Evolutionary conservation across 2,797 vertebrate genomes (phyloP).

Genomic region (Rhinichthys osculus): DNA sequence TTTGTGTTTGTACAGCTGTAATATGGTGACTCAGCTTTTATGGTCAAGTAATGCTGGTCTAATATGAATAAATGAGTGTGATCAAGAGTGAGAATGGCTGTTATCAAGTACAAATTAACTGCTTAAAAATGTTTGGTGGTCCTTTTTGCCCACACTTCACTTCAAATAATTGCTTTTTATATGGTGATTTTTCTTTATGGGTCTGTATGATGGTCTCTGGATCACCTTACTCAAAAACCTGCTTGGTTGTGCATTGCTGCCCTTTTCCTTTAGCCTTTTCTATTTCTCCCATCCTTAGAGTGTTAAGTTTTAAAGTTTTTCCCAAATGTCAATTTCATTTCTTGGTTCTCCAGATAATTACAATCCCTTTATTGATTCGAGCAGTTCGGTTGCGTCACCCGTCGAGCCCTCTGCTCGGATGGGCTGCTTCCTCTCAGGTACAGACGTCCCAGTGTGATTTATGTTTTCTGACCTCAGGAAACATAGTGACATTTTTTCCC

Average conservation of each 20-base stretch:
- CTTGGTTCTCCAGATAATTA: constrained; percentile 80
- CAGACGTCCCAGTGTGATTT: constrained; percentile 66
- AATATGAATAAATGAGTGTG: constrained; percentile 4
- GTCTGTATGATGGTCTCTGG: neutral
- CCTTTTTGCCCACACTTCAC: constrained; percentile 1
- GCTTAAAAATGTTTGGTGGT: constrained; percentile 10
- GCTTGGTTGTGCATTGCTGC: constrained; percentile 51
- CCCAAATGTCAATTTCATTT: constrained; percentile 68
- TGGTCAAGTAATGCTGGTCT: neutral
- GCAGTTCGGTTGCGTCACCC: constrained; percentile 76
- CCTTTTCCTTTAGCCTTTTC: constrained; percentile 6
- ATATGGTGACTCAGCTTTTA: neutral
- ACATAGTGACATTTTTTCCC: constrained; percentile 17
- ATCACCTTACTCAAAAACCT: constrained; percentile 20
- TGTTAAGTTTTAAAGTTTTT: constrained; percentile 45
- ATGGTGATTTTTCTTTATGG: neutral
- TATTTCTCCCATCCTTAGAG: constrained; percentile 15
- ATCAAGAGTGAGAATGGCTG: neutral
- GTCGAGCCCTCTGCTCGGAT: constrained; percentile 70
- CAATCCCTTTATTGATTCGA: constrained; percentile 79
- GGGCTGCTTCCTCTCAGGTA: constrained; percentile 78
- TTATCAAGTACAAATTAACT: constrained; percentile 3
- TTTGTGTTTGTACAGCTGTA: constrained; percentile 42
- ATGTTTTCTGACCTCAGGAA: constrained; percentile 59
- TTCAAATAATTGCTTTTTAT: neutral